These are phyloP conservation scores for Caenorhabditis sp. DNA, from an alignment of 2,888 invertebrate genomes.

Conservation along the genomic window DNA sequence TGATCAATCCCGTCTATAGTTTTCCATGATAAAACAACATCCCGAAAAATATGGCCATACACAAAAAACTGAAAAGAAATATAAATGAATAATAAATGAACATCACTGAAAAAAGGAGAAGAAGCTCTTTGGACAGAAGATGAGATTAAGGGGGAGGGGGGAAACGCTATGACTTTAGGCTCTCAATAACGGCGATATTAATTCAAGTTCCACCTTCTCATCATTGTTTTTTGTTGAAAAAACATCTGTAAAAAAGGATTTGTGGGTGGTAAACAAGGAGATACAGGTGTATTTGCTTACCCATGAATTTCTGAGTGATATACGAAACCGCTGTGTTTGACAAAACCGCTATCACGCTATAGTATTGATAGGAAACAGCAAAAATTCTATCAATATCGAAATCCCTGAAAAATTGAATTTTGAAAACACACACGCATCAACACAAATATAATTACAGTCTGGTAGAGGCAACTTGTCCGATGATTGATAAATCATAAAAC, in stretches of 20 bases:
- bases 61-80: conserved; percentile 6
- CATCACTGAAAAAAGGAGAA: background rate
- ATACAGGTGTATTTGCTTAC: conserved; percentile 7
- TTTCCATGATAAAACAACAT: background rate
- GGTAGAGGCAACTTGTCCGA: conserved; percentile 34
- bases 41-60: background rate
- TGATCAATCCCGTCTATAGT: background rate
- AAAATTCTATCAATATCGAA: conserved; percentile 32
- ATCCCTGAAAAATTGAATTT: conserved; percentile 14
- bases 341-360: conserved; percentile 72
- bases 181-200: conserved; percentile 19
- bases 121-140: conserved; percentile 2
- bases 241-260: conserved; percentile 26
- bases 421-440: conserved; percentile 6
- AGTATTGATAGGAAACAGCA: conserved; percentile 74
- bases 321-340: conserved; percentile 37
- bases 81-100: conserved; percentile 2
- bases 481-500: conserved; percentile 18
- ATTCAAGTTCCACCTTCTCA: conserved; percentile 14
- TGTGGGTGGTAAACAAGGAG: background rate
- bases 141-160: background rate
- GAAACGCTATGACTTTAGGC: conserved; percentile 1
- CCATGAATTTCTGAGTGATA: conserved; percentile 14
- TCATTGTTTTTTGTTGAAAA: conserved; percentile 14
- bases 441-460: conserved; percentile 26